These are phyloP conservation scores for Urophycis tenuis DNA, from an alignment of 2,797 vertebrate species.

Conservation along the genomic window DNA sequence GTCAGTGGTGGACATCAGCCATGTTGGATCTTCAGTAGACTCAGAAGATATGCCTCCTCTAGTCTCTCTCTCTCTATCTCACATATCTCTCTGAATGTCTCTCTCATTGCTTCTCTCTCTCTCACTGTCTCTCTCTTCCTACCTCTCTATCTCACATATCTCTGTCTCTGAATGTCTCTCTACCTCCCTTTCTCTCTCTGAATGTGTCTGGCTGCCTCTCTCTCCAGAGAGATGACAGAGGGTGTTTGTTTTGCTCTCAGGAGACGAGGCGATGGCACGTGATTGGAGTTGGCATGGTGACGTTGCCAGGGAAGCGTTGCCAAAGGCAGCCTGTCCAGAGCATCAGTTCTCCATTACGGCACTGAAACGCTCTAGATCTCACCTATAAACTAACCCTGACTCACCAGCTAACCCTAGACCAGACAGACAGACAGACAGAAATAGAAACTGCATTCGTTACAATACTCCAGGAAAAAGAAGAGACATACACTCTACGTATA, in stretches of 20 bases:
- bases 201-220: neutral
- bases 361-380: constrained; percentile 12
- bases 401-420: too few relatives aligned
- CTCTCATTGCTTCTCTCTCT: too few relatives aligned
- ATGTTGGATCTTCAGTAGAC: neutral
- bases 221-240: neutral
- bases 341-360: constrained; percentile 40
- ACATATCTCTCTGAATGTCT: too few relatives aligned
- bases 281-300: constrained; percentile 69
- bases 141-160: neutral
- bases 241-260: constrained; percentile 61
- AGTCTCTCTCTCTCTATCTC: too few relatives aligned
- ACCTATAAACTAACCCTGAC: neutral
- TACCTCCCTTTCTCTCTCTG: neutral
- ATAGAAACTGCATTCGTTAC: too few relatives aligned
- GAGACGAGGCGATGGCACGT: constrained; percentile 55
- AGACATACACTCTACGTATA: too few relatives aligned
- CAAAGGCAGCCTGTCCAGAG: constrained; percentile 56
- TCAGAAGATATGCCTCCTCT: neutral
- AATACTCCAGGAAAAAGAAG: too few relatives aligned
- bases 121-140: neutral
- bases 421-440: too few relatives aligned
- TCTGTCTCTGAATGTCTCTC: too few relatives aligned
- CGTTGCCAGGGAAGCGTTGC: constrained; percentile 33
- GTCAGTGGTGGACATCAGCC: neutral